Base-by-base conservation (phyloP, 2,113 vertebrate species). In the Pterophyllum scalare region DNA sequence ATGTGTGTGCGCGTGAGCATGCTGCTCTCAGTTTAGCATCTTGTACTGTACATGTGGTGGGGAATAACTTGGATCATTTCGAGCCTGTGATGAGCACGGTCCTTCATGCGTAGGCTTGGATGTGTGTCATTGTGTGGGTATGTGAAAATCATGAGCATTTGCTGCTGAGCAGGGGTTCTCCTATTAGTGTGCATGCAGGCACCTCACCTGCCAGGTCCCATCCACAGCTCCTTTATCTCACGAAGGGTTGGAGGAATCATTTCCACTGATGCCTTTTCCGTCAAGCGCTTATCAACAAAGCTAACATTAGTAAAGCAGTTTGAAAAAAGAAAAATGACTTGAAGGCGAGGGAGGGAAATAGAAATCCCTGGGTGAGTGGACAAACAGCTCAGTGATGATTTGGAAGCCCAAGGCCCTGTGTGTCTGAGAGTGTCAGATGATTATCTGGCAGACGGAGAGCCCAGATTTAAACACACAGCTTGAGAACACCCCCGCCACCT, bases 241-340 rank as follows among this genome's bases (percentile, higher is more conserved):
- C n/a, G 57, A 54, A 80, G 75, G 81, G 81, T 59, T 77, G 85
- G 80, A 82, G 80, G 84, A 89, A 85, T 92, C 74, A 85, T 91
- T 92, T 94, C 89, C 76, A 59, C 70, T 19, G 83, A 89, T 90
- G 87, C 88, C 79, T 88, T 90, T 91, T 82, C 89, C 78, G 91
- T 92, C 94, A 88, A 82, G 78, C 31, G 24, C 80, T 92, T 93
- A 92, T 89, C 88, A 62, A 81, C 90, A 84, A 90, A 92, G 81
- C 91, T 81, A 94, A 91, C 92, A 91, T 92, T 89, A 93, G 92
- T 89, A 87, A 89, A 93, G 76, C 90, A 81, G 84, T 80, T 85
- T 56, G 57, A 81, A 85, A 76, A 38, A 38, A 35, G 8, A 38
- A 82, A 84, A 90, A 90, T 65, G 58, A 84, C 87, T 84, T 65